A percentile compares a stretch with the other conserved stretches of the same genome.
These are phyloP conservation scores for Noctua janthe DNA, from an alignment of 2,888 invertebrate genomes.

Conservation along the genomic window DNA sequence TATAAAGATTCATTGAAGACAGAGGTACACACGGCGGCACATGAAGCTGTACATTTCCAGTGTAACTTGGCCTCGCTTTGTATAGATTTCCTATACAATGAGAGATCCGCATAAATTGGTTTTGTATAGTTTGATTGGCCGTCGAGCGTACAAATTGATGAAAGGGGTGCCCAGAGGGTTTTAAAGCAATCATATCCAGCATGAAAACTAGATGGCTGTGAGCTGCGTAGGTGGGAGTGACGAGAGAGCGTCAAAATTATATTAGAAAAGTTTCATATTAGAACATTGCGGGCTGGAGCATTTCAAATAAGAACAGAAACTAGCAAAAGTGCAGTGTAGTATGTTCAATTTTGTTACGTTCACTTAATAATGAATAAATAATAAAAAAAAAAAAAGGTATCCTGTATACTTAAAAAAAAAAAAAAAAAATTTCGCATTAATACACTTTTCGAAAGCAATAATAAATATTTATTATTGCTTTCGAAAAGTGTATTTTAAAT, in stretches of 20 bases:
- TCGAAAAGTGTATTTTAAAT: too few relatives aligned
- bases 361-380: not conserved
- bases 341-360: not conserved
- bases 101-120: too few relatives aligned
- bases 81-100: too few relatives aligned
- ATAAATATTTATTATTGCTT: too few relatives aligned
- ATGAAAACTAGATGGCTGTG: not conserved
- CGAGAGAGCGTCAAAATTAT: not conserved
- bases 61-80: too few relatives aligned
- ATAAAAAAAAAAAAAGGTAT: too few relatives aligned
- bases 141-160: not conserved
- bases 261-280: not conserved
- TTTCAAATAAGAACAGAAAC: not conserved
- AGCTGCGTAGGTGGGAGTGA: not conserved
- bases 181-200: not conserved
- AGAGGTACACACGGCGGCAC: not conserved
- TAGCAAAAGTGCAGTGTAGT: not conserved
- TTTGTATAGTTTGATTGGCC: too few relatives aligned
- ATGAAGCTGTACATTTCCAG: too few relatives aligned
- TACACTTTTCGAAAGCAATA: too few relatives aligned
- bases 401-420: too few relatives aligned
- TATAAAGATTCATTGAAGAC: conserved; percentile 22
- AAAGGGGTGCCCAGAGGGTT: not conserved
- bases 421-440: too few relatives aligned
- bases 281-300: not conserved